Evolutionary conservation across 1,140 invertebrate genomes (phyloP).

Genomic region (Piezodorus guildinii): DNA sequence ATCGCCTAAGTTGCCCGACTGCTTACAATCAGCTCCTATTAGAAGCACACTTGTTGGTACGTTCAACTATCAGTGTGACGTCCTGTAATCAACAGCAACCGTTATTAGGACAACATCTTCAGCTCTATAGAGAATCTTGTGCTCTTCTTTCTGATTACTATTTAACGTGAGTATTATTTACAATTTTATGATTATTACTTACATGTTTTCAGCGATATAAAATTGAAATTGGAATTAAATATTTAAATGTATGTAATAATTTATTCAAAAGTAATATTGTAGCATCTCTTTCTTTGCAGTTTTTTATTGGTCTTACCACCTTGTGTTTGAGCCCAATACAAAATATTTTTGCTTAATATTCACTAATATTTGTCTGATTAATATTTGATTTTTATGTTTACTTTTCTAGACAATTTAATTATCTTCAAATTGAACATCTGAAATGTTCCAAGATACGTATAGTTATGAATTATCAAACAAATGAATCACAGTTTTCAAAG

Average conservation of each 20-base stretch:
- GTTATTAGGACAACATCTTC: conserved; percentile 31
- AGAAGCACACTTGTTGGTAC: conserved; percentile 52
- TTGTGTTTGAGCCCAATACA: too few species aligned
- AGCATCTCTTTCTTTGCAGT: too few species aligned
- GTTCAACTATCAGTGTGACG: conserved; percentile 29
- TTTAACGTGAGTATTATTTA: conserved; percentile 40
- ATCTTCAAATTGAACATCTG: too few species aligned
- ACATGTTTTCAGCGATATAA: background rate
- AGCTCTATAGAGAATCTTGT: conserved; percentile 46
- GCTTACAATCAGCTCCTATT: conserved; percentile 53
- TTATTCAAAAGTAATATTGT: background rate
- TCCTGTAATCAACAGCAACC: conserved; percentile 23
- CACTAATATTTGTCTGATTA: too few species aligned
- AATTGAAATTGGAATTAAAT: background rate
- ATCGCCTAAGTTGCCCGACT: conserved; percentile 36
- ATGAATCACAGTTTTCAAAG: too few species aligned
- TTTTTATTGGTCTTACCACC: too few species aligned
- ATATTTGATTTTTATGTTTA: too few species aligned
- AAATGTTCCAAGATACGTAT: too few species aligned
- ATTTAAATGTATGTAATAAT: background rate
- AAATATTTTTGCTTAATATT: too few species aligned
- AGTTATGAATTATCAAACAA: too few species aligned
- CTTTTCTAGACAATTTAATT: too few species aligned
- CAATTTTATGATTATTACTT: conserved; percentile 12
- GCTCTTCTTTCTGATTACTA: conserved; percentile 51